Evolutionary conservation across 2,113 vertebrate species (phyloP), one percentile per base, ranked within the genome.

Genomic region (Todiramphus chloris): DNA sequence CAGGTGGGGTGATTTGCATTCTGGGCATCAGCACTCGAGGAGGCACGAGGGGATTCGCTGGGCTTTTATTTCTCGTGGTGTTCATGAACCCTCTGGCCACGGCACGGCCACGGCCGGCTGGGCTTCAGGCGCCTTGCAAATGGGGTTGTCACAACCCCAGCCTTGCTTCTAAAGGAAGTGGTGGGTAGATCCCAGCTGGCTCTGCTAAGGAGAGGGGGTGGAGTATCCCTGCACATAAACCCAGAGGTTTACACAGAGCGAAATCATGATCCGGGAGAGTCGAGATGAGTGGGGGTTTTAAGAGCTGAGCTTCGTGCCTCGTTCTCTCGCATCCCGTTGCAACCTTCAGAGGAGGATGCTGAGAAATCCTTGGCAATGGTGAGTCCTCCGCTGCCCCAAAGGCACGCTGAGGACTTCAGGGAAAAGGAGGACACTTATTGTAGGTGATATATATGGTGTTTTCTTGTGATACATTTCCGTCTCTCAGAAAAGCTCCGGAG

Each of bases 31-130:
- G 31, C 89, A 60, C 39, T 4, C 1, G 0, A 30, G 44, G 0
- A 30, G 44, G n/a, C 30, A 30, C n/a, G 9, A 19, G 39, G 59
- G 35, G 58, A 30, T 79, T 67, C 72, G 60, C 46, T 35, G 78
- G 69, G 58, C 56, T n/a, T 58, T 58, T 58, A 33, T 58, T 58
- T 94, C n/a, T 74, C 13, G 1, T 16, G 13, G 35, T 25, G 30
- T 17, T 83, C 62, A 37, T 90, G 28, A 87, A 63, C 59, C 37
- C 46, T 39, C 75, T 50, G 16, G 25, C 48, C 37, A 77, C 2
- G 1, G n/a, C 30, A 15, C 17, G 1, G 0, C 44, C 2, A 1
- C 53, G 13, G 48, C 7, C 31, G 25, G 73, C 24, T 0, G 7
- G 9, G 24, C n/a, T 63, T 3, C 0, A 1, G 28, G 73, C 6